Percentiles rank a stretch among this genome's conserved stretches.
phyloP scores from a whole-genome alignment of 2,888 invertebrate species.

The Andricus curvator region DNA sequence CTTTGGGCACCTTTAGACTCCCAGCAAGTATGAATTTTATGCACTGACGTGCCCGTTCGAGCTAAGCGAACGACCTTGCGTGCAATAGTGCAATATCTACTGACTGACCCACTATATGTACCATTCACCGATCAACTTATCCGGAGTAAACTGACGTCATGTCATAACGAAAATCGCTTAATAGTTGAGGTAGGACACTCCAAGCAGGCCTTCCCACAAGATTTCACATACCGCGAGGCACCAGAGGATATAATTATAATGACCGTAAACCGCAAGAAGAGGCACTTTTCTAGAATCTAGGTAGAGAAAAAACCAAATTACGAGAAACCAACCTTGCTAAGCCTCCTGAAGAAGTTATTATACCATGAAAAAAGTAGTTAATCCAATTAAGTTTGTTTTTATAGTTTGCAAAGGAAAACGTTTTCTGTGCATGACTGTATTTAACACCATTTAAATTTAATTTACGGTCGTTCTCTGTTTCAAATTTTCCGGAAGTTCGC shows the following conservation, averaged over 20 bases:
- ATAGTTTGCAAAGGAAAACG: background rate
- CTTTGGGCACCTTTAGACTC: constrained; percentile 11
- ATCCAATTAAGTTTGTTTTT: background rate
- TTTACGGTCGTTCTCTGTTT: background rate
- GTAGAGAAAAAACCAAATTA: background rate
- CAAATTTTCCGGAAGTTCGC: background rate
- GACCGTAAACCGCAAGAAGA: constrained; percentile 26
- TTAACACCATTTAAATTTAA: background rate
- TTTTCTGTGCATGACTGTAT: background rate
- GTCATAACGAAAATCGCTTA: constrained; percentile 28
- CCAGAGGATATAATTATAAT: constrained; percentile 24
- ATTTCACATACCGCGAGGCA: background rate
- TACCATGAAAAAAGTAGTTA: background rate
- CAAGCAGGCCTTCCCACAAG: constrained; percentile 8
- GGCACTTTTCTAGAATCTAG: constrained; percentile 10
- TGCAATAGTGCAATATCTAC: constrained; percentile 65
- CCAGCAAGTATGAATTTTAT: constrained; percentile 15
- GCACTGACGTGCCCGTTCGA: constrained; percentile 22
- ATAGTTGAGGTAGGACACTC: constrained; percentile 16
- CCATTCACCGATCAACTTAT: constrained; percentile 69
- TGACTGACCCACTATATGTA: constrained; percentile 68
- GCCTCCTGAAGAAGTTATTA: background rate
- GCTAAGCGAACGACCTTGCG: constrained; percentile 67
- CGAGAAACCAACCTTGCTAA: background rate
- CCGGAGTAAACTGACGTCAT: constrained; percentile 46